Evolutionary conservation across 1,140 invertebrate genomes (phyloP), one percentile per base, ranked within the genome.

Genomic region (Zaprionus tsacasi): DNA sequence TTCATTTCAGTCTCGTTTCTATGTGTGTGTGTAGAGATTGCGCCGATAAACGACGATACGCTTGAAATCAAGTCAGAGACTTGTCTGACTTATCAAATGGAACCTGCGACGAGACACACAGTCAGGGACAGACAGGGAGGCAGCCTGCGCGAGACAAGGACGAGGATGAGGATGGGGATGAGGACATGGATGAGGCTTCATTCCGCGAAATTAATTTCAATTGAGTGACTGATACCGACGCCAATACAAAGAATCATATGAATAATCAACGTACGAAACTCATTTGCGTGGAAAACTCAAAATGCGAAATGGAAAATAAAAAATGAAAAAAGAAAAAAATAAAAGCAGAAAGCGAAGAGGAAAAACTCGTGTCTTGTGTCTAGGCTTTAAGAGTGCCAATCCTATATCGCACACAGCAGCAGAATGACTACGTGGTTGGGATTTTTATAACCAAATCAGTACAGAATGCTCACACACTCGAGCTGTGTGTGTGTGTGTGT

Each of bases 391-490:
- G 52, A 13, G 17, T 5, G 13, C 27, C 72, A 68, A 40, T 59
- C 10, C 56, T 33, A 67, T 68, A 64, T 69, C 66, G 43, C 36
- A 66, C n/a, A 56, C 15, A 25, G 50, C 48, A 61, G 67, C 59
- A 52, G 48, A 58, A 15, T 45, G 38, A 76, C 65, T 83, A 91
- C 82, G 80, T 86, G 79, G 87, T 54, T 78, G 76, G 80, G 78
- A 81, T 81, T 91, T 91, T 91, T 91, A 91, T 81, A 91, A 91
- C 87, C 87, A 91, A 91, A 91, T 91, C 87, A 91, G 81, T 52
- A 70, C 83, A 11, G 15, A 13, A n/a, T 33, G 60, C 56, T 6
- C 13, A 6, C 59, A 38, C 33, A 3, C 33, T 35, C 50, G 52
- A 57, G 21, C 59, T 79, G 74, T 21, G 21, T 21, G 21, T 21